Percentiles rank a stretch among this genome's conserved stretches.
phyloP scores from a whole-genome alignment of 2,797 vertebrate genomes.

The Phalanger gymnotis region DNA sequence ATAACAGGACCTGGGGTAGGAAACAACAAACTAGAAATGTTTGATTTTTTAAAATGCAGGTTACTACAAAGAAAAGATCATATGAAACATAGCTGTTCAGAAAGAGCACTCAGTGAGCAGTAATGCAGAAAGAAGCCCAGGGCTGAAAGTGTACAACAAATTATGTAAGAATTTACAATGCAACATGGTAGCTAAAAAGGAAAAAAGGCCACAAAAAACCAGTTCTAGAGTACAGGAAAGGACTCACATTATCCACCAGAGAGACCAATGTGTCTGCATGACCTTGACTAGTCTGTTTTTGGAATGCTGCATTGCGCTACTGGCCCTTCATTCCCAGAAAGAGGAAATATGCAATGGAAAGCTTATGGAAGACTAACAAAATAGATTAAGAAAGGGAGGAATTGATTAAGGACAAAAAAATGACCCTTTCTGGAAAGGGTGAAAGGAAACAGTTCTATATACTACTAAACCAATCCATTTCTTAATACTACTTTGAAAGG shows the following conservation, averaged over 20 bases:
- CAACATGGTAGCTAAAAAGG: not conserved
- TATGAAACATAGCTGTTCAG: not conserved
- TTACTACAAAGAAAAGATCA: not conserved
- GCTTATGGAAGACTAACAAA: conserved; percentile 6
- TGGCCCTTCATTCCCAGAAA: conserved; percentile 6
- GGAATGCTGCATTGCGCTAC: conserved; percentile 21
- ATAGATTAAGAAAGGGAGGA: not conserved
- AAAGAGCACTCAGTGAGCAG: not conserved
- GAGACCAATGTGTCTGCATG: not conserved
- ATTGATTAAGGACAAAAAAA: not conserved
- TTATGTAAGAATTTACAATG: not conserved
- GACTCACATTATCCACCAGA: not conserved
- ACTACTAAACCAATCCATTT: not conserved
- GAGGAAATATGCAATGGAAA: not conserved
- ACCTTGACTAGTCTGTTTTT: conserved; percentile 27
- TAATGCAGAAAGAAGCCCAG: not conserved
- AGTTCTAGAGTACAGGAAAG: not conserved
- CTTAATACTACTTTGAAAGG: not conserved
- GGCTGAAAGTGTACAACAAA: not conserved
- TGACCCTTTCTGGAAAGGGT: not conserved
- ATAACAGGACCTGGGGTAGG: not conserved
- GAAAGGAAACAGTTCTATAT: not conserved
- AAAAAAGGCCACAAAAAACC: not conserved
- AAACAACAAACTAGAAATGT: not conserved
- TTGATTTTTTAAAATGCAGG: not conserved